These are phyloP conservation scores for Callyntrura guangdongensis DNA, from an alignment of 2,888 invertebrate species.

Conservation along the genomic window DNA sequence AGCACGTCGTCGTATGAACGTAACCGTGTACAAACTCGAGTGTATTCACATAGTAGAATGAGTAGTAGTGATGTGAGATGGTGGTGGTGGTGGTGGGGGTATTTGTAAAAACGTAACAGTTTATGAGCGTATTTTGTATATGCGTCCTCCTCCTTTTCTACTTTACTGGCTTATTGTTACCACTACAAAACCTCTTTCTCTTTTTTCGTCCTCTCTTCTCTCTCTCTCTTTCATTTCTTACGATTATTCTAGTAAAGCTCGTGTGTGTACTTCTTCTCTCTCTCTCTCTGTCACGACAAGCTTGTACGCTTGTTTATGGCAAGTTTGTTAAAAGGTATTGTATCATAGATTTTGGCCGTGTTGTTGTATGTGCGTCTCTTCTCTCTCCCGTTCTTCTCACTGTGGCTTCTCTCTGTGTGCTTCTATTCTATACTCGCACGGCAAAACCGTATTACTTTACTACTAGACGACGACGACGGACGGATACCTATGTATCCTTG, in stretches of 20 bases:
- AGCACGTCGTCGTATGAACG: background rate
- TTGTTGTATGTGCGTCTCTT: conserved; percentile 60
- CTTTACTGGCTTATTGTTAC: conserved; percentile 2
- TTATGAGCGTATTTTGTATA: conserved; percentile 40
- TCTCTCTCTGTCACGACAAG: conserved; percentile 56
- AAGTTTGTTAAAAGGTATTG: conserved; percentile 50
- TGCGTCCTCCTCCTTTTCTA: conserved; percentile 38
- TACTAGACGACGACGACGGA: conserved; percentile 13
- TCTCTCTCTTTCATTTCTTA: conserved; percentile 21
- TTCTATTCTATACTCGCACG: background rate
- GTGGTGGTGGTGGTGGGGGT: conserved; percentile 40
- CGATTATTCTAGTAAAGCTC: conserved; percentile 49
- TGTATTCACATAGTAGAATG: conserved; percentile 3
- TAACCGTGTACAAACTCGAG: conserved; percentile 23
- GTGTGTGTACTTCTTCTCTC: conserved; percentile 65
- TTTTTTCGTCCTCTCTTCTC: conserved; percentile 39
- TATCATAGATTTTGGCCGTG: conserved; percentile 32
- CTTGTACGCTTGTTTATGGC: conserved; percentile 56
- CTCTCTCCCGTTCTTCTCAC: conserved; percentile 6
- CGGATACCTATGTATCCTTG: conserved; percentile 48
- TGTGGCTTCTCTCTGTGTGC: background rate
- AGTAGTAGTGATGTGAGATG: background rate
- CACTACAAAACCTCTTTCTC: conserved; percentile 23
- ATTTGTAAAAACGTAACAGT: conserved; percentile 61
- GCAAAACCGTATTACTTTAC: background rate